Base-by-base conservation (phyloP, 2,888 invertebrate species). In the Leptopilina myrica region DNA sequence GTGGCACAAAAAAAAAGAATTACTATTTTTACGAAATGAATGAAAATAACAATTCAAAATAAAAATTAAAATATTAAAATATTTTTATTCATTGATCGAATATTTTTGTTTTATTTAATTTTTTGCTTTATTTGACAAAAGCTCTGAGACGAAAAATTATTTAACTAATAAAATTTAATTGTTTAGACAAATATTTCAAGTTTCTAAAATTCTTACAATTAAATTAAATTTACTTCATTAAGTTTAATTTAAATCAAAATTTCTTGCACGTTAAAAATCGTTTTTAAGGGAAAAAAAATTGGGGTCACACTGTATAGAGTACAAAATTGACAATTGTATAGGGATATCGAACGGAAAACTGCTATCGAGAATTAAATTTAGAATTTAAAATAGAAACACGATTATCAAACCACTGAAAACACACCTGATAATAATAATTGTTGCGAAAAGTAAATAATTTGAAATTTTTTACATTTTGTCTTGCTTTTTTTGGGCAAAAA, bases 321-420 rank as follows among this genome's bases (percentile, higher is more conserved):
- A 33, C 2, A 33, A 33, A 62, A 77, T 59, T 76, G 15, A 64
- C 26, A 64, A 15, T 33, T 20, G 20, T 5, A 33, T 43, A 14
- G 59, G 15, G 7, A 40, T 43, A 62, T 62, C 9, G 14, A 73
- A 49, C 69, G 46, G 46, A 69, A 69, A 69, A 73, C 46, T 49
- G 43, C n/a, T 73, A 9, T 11, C 12, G 2, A 15, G 2, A 43
- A 43, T 43, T 40, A 33, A 5, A n/a, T 5, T 69, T 8, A 9
- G 40, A 20, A 9, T 69, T 43, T 46, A 15, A 53, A 73, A 73
- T 73, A 46, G 9, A 73, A 33, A n/a, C 26, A 20, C 12, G 1
- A 73, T 15, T 49, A 11, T 43, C 7, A 15, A 26, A 20, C 1
- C 9, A 62, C 20, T 8, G 1, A 0, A 14, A 56, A 73, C 73